Base-by-base conservation (phyloP, 2,888 invertebrate genomes). In the Pyralis farinalis region DNA sequence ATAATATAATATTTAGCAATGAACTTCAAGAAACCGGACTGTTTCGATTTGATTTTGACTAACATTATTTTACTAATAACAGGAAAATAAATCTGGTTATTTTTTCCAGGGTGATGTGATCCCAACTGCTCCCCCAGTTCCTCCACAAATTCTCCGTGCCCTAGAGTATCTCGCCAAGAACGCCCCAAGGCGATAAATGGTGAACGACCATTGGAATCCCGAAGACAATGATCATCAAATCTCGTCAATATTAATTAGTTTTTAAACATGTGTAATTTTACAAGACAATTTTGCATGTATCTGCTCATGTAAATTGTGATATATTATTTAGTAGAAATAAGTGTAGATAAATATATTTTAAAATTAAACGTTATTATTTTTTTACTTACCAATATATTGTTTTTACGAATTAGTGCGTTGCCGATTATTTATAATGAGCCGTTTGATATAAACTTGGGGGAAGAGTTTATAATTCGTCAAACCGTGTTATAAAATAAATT, bases 61-160 rank as follows among this genome's bases (percentile, higher is more conserved):
- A n/a, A n/a, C n/a, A n/a, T n/a, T n/a, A n/a, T n/a, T n/a, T n/a
- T n/a, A n/a, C n/a, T n/a, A n/a, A n/a, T n/a, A n/a, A n/a, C n/a
- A n/a, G n/a, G n/a, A n/a, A n/a, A n/a, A n/a, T n/a, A n/a, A n/a
- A n/a, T n/a, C n/a, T n/a, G n/a, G n/a, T n/a, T 59, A 16, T 16
- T 16, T 25, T 47, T 48, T 66, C 7, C 69, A 81, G 80, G 71
- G 81, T 46, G 44, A 57, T 34, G 66, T 63, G 20, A 49, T 91
- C 42, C 91, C 91, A 29, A 82, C 82, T 1, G 58, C 90, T 11
- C 90, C 87, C 8, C 85, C 90, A 12, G 63, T 90, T 12, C 91
- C 90, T 2, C 66, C 70, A 1, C 77, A 63, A 46, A 91, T 91
- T 59, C 58, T 71, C 30, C 80, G 83, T 56, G 73, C 82, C 31